Evolutionary conservation across 2,888 invertebrate genomes (phyloP), one percentile per base, ranked within the genome.

Genomic region (Drymonia ruficornis): DNA sequence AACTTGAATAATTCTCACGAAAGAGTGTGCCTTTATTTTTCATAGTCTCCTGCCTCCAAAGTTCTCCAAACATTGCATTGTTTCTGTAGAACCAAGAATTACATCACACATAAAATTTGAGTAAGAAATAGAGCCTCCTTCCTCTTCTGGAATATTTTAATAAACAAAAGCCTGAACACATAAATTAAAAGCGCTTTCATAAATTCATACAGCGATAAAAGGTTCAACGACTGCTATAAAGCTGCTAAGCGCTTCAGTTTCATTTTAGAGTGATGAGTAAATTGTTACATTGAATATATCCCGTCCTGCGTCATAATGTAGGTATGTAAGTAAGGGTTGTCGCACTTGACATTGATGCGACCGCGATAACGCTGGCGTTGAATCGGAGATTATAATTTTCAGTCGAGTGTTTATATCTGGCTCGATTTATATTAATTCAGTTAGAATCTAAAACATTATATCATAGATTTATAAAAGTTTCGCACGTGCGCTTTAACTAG

Each of bases 221-320:
- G 12, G 15, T 45, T 45, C 28, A 45, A 45, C 45, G 45, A 45
- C 45, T 15, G 28, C 28, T 28, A 28, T 45, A 45, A 45, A 45
- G 23, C 28, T 45, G 13, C 18, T 13, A 28, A 28, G 45, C n/a
- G 28, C 19, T 45, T 12, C 28, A 28, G 28, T 45, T 45, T 28
- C 28, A 45, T 23, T 28, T 28, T 28, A 28, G 19, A 45, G 23
- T 45, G 45, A 45, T 28, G 45, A 45, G 45, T 8, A 45, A 45
- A 45, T 28, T 28, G 45, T 23, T 28, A 40, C 40, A 40, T 16
- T 15, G 16, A 40, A 40, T 40, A 40, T 40, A 40, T 40, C 16
- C 16, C 8, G 40, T 1, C 40, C 16, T 11, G 16, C 9, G 40
- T 9, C 15, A 40, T 8, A 31, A 11, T 11, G 12, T 31, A 6